Evolutionary conservation across 2,797 vertebrate genomes (phyloP).

Genomic region (Austrolebias charrua): DNA sequence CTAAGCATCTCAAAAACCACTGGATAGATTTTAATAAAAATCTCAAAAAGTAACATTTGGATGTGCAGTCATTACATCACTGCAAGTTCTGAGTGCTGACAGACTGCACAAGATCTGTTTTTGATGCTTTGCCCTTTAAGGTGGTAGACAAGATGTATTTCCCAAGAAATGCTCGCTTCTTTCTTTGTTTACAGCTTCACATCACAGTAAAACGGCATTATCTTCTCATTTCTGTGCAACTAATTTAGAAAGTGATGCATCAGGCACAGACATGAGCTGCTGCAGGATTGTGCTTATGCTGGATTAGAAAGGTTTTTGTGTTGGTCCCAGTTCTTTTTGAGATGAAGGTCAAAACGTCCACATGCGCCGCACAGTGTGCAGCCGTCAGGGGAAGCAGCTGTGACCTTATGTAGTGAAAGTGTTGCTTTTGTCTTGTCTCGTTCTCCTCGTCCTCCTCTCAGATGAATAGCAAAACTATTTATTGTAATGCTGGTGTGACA

Average conservation of each 20-base stretch:
- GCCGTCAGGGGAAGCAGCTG: background rate
- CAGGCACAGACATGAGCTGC: background rate
- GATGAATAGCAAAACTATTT: conserved; percentile 5
- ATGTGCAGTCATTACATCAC: too few species aligned
- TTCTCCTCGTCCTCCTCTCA: conserved; percentile 15
- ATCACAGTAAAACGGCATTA: too few species aligned
- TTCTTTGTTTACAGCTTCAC: too few species aligned
- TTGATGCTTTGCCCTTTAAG: too few species aligned
- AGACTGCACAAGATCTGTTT: too few species aligned
- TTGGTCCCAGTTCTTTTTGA: background rate
- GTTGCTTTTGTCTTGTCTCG: conserved; percentile 3
- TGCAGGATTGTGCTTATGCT: background rate
- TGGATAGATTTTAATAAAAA: too few species aligned
- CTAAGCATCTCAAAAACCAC: too few species aligned
- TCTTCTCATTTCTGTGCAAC: too few species aligned
- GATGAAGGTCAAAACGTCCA: conserved; percentile 19
- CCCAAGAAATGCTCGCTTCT: too few species aligned
- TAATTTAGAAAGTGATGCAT: background rate
- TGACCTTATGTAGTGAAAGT: conserved; percentile 8
- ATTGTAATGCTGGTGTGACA: background rate
- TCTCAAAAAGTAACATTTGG: too few species aligned
- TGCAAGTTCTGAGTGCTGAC: too few species aligned
- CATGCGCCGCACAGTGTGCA: background rate
- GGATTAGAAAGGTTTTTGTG: background rate
- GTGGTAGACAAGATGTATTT: too few species aligned